phyloP scores from a whole-genome alignment of 2,888 invertebrate genomes.

The Invenusta paracnida region DNA sequence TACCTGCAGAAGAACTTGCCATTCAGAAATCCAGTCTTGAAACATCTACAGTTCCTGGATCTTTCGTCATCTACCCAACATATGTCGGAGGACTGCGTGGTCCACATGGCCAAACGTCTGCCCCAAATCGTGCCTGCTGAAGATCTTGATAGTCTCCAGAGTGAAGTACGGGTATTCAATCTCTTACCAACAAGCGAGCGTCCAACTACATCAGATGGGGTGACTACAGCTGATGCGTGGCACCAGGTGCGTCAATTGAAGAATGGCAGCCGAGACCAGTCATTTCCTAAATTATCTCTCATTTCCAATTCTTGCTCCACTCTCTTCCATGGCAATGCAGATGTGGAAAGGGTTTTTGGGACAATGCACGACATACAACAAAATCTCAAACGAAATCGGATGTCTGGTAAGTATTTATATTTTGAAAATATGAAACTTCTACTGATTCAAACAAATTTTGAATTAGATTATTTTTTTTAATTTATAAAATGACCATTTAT shows the following conservation, averaged over 20 bases:
- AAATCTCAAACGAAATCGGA: too few species aligned
- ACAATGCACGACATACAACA: neutral
- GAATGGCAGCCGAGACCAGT: neutral
- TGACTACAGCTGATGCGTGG: neutral
- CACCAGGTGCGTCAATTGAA: neutral
- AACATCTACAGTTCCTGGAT: neutral
- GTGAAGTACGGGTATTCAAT: neutral
- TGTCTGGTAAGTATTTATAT: too few species aligned
- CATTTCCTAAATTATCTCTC: too few species aligned
- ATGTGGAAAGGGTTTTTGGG: neutral
- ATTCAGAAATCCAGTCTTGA: neutral
- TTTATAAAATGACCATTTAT: too few species aligned
- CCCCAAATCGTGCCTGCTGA: neutral
- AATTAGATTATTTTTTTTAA: too few species aligned
- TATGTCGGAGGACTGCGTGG: too few species aligned
- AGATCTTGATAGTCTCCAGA: neutral
- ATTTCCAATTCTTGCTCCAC: too few species aligned
- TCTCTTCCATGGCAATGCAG: neutral
- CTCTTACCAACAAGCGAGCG: neutral
- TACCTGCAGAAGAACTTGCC: neutral
- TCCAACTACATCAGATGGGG: neutral
- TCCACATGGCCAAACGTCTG: neutral
- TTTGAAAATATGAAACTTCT: too few species aligned
- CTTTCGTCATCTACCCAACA: too few species aligned
- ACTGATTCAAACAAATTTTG: too few species aligned